Percentiles rank a stretch among this genome's conserved stretches.
Conservation (phyloP, 2,888 invertebrate species). For the Lithosia quadra region DNA sequence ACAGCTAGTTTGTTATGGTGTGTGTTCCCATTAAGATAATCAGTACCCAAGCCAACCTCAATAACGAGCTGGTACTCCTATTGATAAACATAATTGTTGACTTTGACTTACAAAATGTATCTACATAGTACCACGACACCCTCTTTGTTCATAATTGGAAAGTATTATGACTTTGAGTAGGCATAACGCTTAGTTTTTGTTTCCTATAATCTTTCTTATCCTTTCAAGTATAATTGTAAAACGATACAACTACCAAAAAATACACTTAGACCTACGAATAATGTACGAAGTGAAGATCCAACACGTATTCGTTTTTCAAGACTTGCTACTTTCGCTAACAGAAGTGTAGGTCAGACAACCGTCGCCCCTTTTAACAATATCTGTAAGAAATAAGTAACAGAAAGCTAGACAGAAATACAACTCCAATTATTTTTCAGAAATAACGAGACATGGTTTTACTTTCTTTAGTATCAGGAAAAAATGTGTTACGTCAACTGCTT, state of each 20-base stretch:
- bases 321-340: neutral
- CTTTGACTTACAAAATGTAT: too few species aligned
- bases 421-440: neutral
- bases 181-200: neutral
- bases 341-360: neutral
- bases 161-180: neutral
- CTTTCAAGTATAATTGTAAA: neutral
- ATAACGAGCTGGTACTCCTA: too few species aligned
- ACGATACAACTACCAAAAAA: neutral
- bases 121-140: too few species aligned
- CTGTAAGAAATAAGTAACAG: neutral
- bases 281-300: neutral
- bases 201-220: neutral
- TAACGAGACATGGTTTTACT: neutral
- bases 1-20: too few species aligned
- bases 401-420: neutral
- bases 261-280: neutral
- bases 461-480: neutral
- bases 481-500: neutral
- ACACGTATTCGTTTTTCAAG: neutral
- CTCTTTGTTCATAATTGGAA: too few species aligned
- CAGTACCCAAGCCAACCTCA: too few species aligned
- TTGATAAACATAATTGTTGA: too few species aligned
- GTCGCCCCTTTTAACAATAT: neutral
- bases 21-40: too few species aligned